These are phyloP conservation scores for Babyrousa celebensis DNA, from an alignment of 2,797 vertebrate genomes.

Conservation along the genomic window DNA sequence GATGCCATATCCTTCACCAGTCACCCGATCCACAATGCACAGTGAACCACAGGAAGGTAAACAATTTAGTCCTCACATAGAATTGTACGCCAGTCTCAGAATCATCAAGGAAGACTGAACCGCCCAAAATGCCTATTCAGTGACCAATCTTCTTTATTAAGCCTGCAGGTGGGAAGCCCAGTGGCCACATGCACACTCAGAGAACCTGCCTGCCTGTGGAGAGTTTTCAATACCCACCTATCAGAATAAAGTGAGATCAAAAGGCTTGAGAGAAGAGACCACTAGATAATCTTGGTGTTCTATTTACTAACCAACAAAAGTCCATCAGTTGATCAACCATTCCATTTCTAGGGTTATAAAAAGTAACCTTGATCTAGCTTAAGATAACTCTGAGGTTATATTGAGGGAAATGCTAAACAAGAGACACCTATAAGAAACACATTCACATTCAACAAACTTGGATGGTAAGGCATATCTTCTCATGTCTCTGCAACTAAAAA, in stretches of 20 bases:
- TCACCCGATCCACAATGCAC: not conserved
- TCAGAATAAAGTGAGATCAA: not conserved
- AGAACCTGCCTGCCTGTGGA: not conserved
- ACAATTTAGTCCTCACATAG: not conserved
- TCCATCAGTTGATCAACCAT: not conserved
- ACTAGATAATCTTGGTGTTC: not conserved
- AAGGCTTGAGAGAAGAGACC: not conserved
- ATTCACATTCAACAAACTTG: slow-evolving; percentile 18
- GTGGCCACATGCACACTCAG: not conserved
- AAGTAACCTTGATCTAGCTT: not conserved
- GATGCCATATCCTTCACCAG: not conserved
- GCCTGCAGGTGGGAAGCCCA: not conserved
- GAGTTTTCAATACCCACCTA: not conserved
- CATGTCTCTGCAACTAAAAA: slow-evolving; percentile 39
- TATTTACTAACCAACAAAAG: not conserved
- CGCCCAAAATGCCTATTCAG: not conserved
- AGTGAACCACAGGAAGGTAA: not conserved
- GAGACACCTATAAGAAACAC: slow-evolving; percentile 11
- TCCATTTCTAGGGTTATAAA: not conserved
- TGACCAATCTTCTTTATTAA: not conserved
- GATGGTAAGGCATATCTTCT: slow-evolving; percentile 27
- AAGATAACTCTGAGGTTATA: not conserved
- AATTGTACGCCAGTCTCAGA: not conserved
- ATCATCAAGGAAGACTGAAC: not conserved
- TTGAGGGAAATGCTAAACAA: not conserved